These are phyloP conservation scores for Scaptomyza flava DNA, from an alignment of 2,888 invertebrate genomes.

Conservation along the genomic window DNA sequence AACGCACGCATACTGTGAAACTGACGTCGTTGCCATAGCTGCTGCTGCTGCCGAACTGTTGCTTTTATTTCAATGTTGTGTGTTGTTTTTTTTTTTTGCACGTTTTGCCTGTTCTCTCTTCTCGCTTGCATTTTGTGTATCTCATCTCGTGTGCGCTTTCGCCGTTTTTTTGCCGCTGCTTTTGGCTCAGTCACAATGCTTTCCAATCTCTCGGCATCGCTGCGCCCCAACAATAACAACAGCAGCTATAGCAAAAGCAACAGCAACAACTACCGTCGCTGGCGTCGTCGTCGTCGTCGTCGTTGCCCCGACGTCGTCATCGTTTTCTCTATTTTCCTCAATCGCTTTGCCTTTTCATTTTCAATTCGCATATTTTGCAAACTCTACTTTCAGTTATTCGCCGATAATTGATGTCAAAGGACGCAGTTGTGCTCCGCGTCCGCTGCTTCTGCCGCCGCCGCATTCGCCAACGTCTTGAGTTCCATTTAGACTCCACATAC, in stretches of 20 bases:
- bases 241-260: conserved; percentile 46
- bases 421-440: conserved; percentile 81
- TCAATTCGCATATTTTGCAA: conserved; percentile 84
- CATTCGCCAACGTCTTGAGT: conserved; percentile 7
- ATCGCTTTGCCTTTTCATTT: conserved; percentile 83
- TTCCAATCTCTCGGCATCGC: conserved; percentile 76
- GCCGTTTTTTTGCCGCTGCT: conserved; percentile 64
- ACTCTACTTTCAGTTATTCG: conserved; percentile 84
- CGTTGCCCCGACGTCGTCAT: conserved; percentile 72
- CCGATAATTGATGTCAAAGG: conserved; percentile 84
- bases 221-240: conserved; percentile 57
- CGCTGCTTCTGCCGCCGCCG: conserved; percentile 38
- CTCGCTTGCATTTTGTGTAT: conserved; percentile 79
- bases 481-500: conserved; percentile 19
- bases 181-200: conserved; percentile 65
- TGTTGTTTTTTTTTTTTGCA: conserved; percentile 54
- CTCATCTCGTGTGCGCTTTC: conserved; percentile 81
- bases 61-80: conserved; percentile 23
- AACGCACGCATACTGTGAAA: conserved; percentile 25
- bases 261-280: conserved; percentile 51
- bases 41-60: conserved; percentile 58
- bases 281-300: conserved; percentile 60
- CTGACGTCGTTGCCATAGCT: conserved; percentile 44
- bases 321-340: conserved; percentile 84
- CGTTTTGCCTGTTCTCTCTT: conserved; percentile 78